Percentiles rank a stretch among this genome's conserved stretches.
phyloP scores from a whole-genome alignment of 2,113 vertebrate genomes.

The Pipra filicauda region DNA sequence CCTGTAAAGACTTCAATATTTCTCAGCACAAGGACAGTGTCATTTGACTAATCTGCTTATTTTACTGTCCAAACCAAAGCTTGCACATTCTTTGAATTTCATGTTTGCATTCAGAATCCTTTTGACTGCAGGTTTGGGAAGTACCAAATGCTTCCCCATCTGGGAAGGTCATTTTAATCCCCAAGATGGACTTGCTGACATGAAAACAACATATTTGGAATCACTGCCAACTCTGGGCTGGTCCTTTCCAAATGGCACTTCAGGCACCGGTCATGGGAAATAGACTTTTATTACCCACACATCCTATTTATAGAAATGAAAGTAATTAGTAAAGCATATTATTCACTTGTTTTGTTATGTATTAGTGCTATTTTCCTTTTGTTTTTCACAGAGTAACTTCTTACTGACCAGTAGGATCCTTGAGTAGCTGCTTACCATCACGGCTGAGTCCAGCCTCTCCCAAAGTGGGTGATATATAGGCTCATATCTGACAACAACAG shows the following conservation, averaged over 20 bases:
- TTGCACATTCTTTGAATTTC: slow-evolving; percentile 29
- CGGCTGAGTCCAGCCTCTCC: not conserved
- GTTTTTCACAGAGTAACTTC: not conserved
- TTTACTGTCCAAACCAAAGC: slow-evolving; percentile 22
- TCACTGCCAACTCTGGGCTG: not conserved
- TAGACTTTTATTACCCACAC: not conserved
- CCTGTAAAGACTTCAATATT: slow-evolving; percentile 33
- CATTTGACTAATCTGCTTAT: slow-evolving; percentile 42
- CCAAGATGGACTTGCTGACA: slow-evolving; percentile 33
- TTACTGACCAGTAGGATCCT: not conserved
- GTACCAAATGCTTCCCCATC: slow-evolving; percentile 59
- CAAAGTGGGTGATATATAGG: slow-evolving; percentile 34
- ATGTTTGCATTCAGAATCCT: slow-evolving; percentile 36
- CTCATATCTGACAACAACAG: slow-evolving; percentile 52
- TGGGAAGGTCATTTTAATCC: slow-evolving; percentile 56
- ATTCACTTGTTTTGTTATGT: not conserved
- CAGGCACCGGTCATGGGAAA: not conserved
- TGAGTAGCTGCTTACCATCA: not conserved
- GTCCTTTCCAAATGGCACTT: slow-evolving; percentile 26
- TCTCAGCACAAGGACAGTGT: slow-evolving; percentile 25
- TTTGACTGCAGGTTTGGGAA: slow-evolving; percentile 42
- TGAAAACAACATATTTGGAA: slow-evolving; percentile 46
- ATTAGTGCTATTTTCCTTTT: not conserved
- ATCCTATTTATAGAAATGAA: not conserved
- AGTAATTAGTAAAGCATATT: not conserved